phyloP scores from a whole-genome alignment of 2,113 vertebrate genomes.

The Sebastes schlegelii region DNA sequence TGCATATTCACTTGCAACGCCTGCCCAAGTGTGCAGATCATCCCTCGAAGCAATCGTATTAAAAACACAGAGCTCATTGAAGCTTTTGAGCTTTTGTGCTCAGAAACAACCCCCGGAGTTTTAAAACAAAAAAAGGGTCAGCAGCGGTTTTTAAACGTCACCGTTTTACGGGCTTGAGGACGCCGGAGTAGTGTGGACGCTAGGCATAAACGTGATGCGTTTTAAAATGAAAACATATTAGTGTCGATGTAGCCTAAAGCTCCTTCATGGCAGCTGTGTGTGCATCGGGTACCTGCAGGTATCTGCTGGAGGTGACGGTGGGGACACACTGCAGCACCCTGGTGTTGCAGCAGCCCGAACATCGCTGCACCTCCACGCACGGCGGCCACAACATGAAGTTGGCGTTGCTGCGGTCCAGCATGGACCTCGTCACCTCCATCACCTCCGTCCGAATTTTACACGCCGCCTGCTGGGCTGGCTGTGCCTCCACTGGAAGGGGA shows the following conservation, averaged over 20 bases:
- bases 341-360: conserved; percentile 96
- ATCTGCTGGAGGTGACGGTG: conserved; percentile 84
- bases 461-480: conserved; percentile 87
- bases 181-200: too few species aligned
- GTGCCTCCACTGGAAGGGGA: conserved; percentile 76
- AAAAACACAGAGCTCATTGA: neutral
- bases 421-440: conserved; percentile 90
- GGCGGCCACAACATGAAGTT: conserved; percentile 94
- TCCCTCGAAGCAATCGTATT: neutral
- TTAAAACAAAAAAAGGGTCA: too few species aligned
- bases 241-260: too few species aligned
- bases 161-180: too few species aligned
- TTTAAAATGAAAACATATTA: too few species aligned
- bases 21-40: neutral
- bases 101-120: too few species aligned
- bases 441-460: conserved; percentile 94
- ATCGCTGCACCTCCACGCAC: conserved; percentile 96
- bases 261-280: too few species aligned
- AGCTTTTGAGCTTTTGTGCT: neutral
- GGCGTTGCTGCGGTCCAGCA: conserved; percentile 92
- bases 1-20: neutral
- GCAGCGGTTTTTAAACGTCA: too few species aligned
- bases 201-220: too few species aligned
- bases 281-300: conserved; percentile 66
- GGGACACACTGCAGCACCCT: conserved; percentile 87